Percentiles rank a stretch among this genome's conserved stretches.
phyloP scores from a whole-genome alignment of 2,888 invertebrate genomes.

The Nemurella pictetii region DNA sequence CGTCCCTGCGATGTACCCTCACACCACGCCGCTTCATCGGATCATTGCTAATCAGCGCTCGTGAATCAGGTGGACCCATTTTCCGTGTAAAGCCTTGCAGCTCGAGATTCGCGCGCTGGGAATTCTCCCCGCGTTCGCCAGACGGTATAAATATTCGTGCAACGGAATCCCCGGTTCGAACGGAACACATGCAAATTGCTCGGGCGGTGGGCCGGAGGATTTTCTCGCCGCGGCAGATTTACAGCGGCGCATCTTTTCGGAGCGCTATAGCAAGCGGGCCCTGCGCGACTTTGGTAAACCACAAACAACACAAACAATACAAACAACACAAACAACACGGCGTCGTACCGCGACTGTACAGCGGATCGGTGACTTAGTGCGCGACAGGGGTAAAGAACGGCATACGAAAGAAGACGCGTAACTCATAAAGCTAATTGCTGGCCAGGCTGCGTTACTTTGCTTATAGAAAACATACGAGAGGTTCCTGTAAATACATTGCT shows the following conservation, averaged over 20 bases:
- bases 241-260: background rate
- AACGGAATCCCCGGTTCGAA: background rate
- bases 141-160: slow-evolving; percentile 16
- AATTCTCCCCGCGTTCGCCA: background rate
- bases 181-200: background rate
- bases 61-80: slow-evolving; percentile 10
- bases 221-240: background rate
- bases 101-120: background rate
- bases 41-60: slow-evolving; percentile 30
- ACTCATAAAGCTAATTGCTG: slow-evolving; percentile 15
- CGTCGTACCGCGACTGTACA: background rate
- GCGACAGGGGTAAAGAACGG: background rate
- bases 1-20: too few relatives aligned
- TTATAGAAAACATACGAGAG: too few relatives aligned
- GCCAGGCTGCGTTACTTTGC: too few relatives aligned
- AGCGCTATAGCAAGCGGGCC: background rate
- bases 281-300: too few relatives aligned
- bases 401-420: background rate
- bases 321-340: background rate
- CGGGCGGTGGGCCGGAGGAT: background rate
- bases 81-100: background rate
- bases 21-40: background rate
- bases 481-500: too few relatives aligned
- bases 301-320: too few relatives aligned
- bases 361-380: background rate